Conservation (phyloP, 2,888 invertebrate species). For the Choristoneura rosaceana region DNA sequence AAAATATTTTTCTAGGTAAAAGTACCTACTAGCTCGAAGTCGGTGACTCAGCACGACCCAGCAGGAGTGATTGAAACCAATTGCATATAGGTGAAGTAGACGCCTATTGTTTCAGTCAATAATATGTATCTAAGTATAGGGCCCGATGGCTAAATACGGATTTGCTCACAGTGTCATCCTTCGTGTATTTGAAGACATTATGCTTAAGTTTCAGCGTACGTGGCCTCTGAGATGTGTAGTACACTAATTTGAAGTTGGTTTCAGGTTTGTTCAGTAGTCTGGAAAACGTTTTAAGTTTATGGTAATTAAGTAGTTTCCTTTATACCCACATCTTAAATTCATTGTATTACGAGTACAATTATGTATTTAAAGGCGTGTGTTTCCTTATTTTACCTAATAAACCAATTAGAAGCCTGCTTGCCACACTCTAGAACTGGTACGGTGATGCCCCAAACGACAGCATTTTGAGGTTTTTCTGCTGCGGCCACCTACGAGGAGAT, state of each 20-base stretch:
- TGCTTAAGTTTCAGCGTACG: constrained; percentile 23
- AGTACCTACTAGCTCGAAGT: no score
- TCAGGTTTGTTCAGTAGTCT: constrained; percentile 69
- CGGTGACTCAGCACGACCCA: no score
- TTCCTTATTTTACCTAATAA: constrained; percentile 69
- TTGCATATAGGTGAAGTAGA: no score
- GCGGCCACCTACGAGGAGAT: constrained; percentile 46
- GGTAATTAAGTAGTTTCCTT: no score
- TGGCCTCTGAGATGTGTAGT: constrained; percentile 65
- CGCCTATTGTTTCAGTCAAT: no score
- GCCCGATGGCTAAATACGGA: no score
- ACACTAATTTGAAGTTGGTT: constrained; percentile 80
- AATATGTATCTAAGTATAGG: no score
- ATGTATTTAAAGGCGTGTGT: no score
- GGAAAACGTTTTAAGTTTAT: constrained; percentile 29
- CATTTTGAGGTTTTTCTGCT: constrained; percentile 53
- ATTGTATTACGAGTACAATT: no score
- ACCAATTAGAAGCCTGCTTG: constrained; percentile 87
- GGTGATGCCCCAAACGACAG: constrained; percentile 74
- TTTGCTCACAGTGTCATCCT: constrained; percentile 48
- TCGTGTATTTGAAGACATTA: constrained; percentile 41
- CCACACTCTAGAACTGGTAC: constrained; percentile 87
- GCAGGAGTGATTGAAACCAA: no score
- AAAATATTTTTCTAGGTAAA: no score
- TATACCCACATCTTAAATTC: no score